phyloP scores from a whole-genome alignment of 1,140 invertebrate genomes.

The Drosophila takahashii region DNA sequence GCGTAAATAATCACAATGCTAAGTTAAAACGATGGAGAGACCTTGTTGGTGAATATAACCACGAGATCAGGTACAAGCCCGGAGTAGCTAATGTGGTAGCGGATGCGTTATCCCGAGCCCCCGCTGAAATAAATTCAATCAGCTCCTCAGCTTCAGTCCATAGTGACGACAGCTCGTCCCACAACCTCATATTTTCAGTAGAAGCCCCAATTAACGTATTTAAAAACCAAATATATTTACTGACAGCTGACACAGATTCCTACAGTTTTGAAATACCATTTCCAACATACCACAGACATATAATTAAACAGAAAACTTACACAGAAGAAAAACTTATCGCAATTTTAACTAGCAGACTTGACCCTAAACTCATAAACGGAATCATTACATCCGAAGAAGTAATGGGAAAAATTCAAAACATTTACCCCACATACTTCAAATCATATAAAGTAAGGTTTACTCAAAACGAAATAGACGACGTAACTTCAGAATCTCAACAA shows the following conservation, averaged over 20 bases:
- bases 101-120: neutral
- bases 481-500: neutral
- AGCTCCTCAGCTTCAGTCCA: neutral
- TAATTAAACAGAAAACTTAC: neutral
- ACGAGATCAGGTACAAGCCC: constrained; percentile 1
- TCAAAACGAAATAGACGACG: neutral
- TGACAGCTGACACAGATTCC: neutral
- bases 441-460: neutral
- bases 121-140: neutral
- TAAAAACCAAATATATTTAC: neutral
- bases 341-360: constrained; percentile 1
- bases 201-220: neutral
- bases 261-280: neutral
- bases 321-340: neutral
- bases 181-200: neutral
- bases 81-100: neutral
- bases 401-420: constrained; percentile 1
- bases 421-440: neutral
- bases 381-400: neutral
- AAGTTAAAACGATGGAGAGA: neutral
- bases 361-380: neutral
- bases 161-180: neutral
- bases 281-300: neutral
- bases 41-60: neutral
- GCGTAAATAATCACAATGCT: neutral